phyloP scores from a whole-genome alignment of 1,140 invertebrate species.

The Anadara kagoshimensis region DNA sequence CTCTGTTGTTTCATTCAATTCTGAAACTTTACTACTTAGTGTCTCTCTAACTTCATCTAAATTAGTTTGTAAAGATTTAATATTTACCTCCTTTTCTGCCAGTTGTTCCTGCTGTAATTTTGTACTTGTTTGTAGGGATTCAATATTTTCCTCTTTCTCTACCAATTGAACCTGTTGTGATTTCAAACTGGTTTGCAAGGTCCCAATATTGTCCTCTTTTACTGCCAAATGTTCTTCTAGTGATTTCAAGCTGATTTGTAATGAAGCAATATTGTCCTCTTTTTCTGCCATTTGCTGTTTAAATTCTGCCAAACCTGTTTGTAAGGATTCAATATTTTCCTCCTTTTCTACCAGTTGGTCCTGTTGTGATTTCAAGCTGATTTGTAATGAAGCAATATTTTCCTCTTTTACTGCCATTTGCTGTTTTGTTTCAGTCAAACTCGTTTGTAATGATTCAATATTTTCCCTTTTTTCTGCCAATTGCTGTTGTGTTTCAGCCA shows the following conservation, averaged over 20 bases:
- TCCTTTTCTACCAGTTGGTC: too few species aligned
- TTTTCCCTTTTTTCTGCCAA: too few species aligned
- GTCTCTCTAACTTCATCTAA: not conserved
- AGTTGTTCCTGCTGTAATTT: not conserved
- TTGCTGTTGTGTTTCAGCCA: too few species aligned
- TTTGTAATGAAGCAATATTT: not conserved
- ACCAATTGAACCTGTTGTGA: too few species aligned
- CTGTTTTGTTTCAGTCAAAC: not conserved
- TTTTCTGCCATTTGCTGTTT: not conserved
- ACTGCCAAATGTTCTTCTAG: too few species aligned
- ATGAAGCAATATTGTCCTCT: not conserved
- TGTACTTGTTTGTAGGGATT: too few species aligned
- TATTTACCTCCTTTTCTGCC: not conserved
- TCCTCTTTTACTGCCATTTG: not conserved
- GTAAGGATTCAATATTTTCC: too few species aligned
- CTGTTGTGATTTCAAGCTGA: not conserved
- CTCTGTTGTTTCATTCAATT: too few species aligned
- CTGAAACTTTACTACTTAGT: too few species aligned
- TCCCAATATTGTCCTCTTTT: too few species aligned
- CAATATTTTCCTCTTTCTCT: too few species aligned
- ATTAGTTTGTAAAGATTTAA: not conserved
- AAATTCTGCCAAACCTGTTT: not conserved
- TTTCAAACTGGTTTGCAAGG: not conserved
- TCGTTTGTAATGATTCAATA: too few species aligned
- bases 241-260: not conserved